phyloP scores from a whole-genome alignment of 2,888 invertebrate genomes.

The Dascillus cervinus region DNA sequence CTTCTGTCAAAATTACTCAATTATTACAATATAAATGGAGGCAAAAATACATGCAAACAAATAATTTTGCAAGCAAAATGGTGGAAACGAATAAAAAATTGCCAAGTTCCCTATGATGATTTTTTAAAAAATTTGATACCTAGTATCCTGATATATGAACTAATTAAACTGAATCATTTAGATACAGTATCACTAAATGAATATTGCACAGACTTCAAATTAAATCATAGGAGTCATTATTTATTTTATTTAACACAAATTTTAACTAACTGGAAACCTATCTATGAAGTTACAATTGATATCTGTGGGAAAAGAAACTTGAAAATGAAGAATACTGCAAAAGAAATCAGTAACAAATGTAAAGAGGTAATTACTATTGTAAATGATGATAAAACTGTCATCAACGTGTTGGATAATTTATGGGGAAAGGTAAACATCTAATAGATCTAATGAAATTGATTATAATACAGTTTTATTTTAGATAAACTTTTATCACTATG shows the following conservation, averaged over 20 bases:
- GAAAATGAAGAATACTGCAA: slow-evolving; percentile 21
- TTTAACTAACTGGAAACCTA: slow-evolving; percentile 43
- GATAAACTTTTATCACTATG: slow-evolving; percentile 48
- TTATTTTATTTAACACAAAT: slow-evolving; percentile 35
- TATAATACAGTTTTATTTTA: slow-evolving; percentile 23
- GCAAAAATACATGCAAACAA: slow-evolving; percentile 15
- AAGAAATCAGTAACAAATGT: slow-evolving; percentile 33
- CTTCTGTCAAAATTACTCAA: slow-evolving; percentile 23
- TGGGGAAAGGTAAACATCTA: slow-evolving; percentile 25
- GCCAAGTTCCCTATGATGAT: slow-evolving; percentile 22
- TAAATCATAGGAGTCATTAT: slow-evolving; percentile 37
- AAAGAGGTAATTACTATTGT: slow-evolving; percentile 32
- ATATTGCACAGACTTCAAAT: slow-evolving; percentile 42
- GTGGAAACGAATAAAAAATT: slow-evolving; percentile 27
- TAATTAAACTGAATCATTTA: slow-evolving; percentile 23
- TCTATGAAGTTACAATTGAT: slow-evolving; percentile 27
- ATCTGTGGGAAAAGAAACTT: slow-evolving; percentile 24
- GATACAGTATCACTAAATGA: slow-evolving; percentile 34
- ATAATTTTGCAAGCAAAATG: slow-evolving; percentile 25
- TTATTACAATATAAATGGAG: slow-evolving; percentile 14
- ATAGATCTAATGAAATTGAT: slow-evolving; percentile 4
- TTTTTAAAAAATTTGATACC: slow-evolving; percentile 25
- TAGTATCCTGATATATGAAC: slow-evolving; percentile 11
- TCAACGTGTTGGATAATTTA: slow-evolving; percentile 24
- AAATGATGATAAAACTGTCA: slow-evolving; percentile 29